Conservation (phyloP, 1,140 invertebrate species). For the Euglossa dilemma region DNA sequence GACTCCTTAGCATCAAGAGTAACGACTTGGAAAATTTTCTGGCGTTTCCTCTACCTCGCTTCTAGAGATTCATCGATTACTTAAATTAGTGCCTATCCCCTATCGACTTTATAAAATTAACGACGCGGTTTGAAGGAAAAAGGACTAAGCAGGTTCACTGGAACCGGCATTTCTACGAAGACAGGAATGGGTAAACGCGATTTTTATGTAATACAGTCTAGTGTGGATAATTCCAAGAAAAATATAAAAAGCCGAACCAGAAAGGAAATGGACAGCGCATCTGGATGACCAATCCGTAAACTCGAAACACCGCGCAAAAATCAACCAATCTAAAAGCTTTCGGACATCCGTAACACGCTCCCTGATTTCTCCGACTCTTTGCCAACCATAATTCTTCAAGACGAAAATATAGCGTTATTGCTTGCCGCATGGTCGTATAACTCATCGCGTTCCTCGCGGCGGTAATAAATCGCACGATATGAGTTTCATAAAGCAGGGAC, state of each 20-base stretch:
- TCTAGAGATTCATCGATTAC: background rate
- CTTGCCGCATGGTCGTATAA: background rate
- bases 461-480: constrained; percentile 16
- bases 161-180: no score
- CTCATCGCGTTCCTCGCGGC: background rate
- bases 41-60: constrained; percentile 18
- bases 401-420: background rate
- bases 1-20: constrained; percentile 47
- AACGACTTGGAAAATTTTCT: constrained; percentile 67
- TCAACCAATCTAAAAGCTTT: background rate
- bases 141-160: no score
- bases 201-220: no score
- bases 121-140: no score
- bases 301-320: background rate
- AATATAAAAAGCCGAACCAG: no score
- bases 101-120: no score
- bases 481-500: constrained; percentile 32
- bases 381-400: no score
- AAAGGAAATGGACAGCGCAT: no score
- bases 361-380: background rate
- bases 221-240: no score
- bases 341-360: background rate
- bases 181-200: no score
- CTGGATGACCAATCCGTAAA: background rate
- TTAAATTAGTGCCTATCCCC: no score